A percentile compares a stretch with the other conserved stretches of the same genome.
phyloP scores from a whole-genome alignment of 2,113 vertebrate genomes.

The Aegotheles bennettii region DNA sequence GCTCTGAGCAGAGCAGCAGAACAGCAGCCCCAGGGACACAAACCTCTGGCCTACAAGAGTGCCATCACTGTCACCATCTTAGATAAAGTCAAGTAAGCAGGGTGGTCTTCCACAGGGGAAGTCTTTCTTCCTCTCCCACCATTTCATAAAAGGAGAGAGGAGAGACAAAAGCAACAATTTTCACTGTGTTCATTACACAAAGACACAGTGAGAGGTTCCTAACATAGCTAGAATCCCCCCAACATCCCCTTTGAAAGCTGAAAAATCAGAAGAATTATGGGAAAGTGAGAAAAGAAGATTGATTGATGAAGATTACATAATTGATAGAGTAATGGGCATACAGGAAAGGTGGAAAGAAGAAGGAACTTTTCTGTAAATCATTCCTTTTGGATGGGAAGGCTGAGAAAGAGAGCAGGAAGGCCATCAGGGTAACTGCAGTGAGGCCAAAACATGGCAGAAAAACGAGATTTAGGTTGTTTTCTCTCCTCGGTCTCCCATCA shows the following conservation, averaged over 20 bases:
- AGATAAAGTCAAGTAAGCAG: background rate
- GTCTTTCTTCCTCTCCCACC: background rate
- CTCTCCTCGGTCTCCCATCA: background rate
- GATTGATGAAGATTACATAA: background rate
- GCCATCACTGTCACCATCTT: background rate
- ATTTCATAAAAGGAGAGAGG: background rate
- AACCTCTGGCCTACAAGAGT: background rate
- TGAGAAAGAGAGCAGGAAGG: background rate
- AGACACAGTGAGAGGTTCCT: background rate
- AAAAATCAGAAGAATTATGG: background rate
- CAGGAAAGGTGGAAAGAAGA: background rate
- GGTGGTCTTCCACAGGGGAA: background rate
- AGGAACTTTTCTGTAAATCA: background rate
- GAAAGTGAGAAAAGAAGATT: accelerated
- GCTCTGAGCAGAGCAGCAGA: background rate
- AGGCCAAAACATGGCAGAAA: background rate
- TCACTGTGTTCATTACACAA: background rate
- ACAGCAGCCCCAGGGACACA: background rate
- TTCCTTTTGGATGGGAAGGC: background rate
- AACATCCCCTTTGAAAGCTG: background rate
- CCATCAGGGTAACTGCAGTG: background rate
- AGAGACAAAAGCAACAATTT: background rate
- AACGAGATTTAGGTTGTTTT: accelerated
- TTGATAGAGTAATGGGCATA: background rate
- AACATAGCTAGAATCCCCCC: background rate